These are phyloP conservation scores for Synanthedon tipuliformis DNA, from an alignment of 2,888 invertebrate species.

Conservation along the genomic window DNA sequence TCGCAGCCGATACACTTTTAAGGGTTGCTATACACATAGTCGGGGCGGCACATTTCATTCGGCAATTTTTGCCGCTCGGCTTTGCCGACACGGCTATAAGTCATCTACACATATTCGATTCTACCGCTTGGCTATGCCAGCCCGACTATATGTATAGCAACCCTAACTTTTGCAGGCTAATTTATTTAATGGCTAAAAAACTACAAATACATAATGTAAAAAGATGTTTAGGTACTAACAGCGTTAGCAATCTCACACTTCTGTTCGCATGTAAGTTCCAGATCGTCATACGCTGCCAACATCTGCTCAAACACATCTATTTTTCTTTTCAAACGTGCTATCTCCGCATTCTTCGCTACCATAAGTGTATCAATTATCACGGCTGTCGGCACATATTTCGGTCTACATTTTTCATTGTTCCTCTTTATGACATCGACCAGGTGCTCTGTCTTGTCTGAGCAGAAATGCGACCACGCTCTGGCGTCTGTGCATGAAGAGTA, in stretches of 20 bases:
- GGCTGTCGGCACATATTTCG: constrained; percentile 52
- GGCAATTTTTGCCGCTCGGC: too few relatives aligned
- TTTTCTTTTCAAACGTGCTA: constrained; percentile 51
- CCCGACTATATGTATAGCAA: too few relatives aligned
- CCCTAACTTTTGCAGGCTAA: not conserved
- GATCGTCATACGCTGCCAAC: constrained; percentile 47
- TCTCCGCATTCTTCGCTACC: constrained; percentile 62
- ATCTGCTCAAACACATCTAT: constrained; percentile 59
- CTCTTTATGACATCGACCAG: constrained; percentile 65
- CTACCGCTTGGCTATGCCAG: too few relatives aligned
- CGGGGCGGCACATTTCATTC: too few relatives aligned
- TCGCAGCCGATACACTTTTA: too few relatives aligned
- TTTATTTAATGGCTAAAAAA: not conserved
- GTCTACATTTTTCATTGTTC: constrained; percentile 43
- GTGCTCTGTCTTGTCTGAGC: constrained; percentile 67
- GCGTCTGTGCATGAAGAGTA: constrained; percentile 69
- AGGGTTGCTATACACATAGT: too few relatives aligned
- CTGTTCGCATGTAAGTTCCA: constrained; percentile 53
- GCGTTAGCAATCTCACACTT: constrained; percentile 54
- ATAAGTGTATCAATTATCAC: constrained; percentile 56
- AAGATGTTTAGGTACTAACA: constrained; percentile 24
- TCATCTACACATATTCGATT: too few relatives aligned
- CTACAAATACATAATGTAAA: too few relatives aligned
- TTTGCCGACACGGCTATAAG: too few relatives aligned
- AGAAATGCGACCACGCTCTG: constrained; percentile 69